Evolutionary conservation across 1,140 invertebrate species (phyloP), one percentile per base, ranked within the genome.

Genomic region (Caenorhabditis inopinata): DNA sequence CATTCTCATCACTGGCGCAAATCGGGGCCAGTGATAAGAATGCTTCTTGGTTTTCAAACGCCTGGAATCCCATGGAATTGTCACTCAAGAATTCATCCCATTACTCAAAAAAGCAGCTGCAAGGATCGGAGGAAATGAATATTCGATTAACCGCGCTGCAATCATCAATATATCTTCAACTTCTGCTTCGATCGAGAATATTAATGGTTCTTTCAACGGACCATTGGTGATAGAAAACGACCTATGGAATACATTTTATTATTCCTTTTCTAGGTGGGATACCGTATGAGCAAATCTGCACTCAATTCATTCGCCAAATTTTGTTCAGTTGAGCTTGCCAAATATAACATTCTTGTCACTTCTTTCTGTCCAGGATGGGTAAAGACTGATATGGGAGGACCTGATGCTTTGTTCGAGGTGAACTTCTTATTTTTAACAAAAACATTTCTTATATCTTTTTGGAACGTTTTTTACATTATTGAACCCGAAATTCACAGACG

Each of bases 371-470:
- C 75, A 0, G 75, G 75, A 5, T 53, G 23, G 46, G 75, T 77
- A 11, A 27, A 77, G 29, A 77, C 75, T 35, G 47, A 53, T 51
- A 21, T 77, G 75, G 75, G 75, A 14, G 35, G 23, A 77, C 21
- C 23, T 11, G 18, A 11, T 9, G 74, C 74, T 14, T 21, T 29
- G 45, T 23, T 76, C 7, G 35, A 21, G 74, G 74, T 76, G 21
- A 21, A 27, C 12, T 62, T 62, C 21, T 62, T 12, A 14, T 14
- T 14, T 46, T 46, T n/a, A 46, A 46, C 11, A n/a, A n/a, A 46
- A 46, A 46, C 45, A 46, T 46, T 46, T n/a, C n/a, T n/a, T n/a
- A n/a, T n/a, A n/a, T n/a, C n/a, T n/a, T n/a, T n/a, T n/a, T n/a
- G n/a, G n/a, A n/a, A n/a, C n/a, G n/a, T n/a, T n/a, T n/a, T n/a